phyloP scores from a whole-genome alignment of 2,797 vertebrate species.

The Peromyscus nudipes region DNA sequence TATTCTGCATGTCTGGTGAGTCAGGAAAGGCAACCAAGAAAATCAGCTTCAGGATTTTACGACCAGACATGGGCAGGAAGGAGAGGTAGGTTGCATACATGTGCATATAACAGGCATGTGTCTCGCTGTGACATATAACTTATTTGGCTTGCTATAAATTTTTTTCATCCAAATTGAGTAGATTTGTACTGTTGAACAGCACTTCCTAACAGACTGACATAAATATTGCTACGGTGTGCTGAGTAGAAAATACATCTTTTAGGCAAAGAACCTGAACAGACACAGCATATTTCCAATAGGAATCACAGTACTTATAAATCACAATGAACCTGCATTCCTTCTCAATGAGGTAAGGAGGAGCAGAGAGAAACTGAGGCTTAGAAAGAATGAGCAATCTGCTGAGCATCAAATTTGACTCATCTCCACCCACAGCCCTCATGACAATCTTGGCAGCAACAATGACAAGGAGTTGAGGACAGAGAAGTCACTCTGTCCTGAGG shows the following conservation, averaged over 20 bases:
- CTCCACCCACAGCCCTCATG: neutral
- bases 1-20: neutral
- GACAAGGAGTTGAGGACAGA: neutral
- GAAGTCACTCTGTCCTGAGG: neutral
- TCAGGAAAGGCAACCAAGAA: neutral
- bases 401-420: neutral
- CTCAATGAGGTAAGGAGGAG: neutral
- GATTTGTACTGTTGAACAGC: neutral
- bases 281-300: neutral
- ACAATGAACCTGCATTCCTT: neutral
- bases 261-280: constrained; percentile 37
- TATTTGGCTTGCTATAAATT: neutral
- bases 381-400: neutral
- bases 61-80: neutral
- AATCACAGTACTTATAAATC: constrained; percentile 5
- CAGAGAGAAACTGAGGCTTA: constrained; percentile 53
- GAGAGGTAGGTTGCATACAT: neutral
- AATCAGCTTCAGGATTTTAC: neutral
- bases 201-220: neutral
- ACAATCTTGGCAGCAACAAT: neutral
- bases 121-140: neutral
- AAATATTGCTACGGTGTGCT: neutral
- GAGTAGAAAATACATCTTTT: neutral
- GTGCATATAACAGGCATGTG: neutral
- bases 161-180: neutral